These are phyloP conservation scores for Chaetogeoica ovagalla DNA, from an alignment of 2,888 invertebrate genomes.

Conservation along the genomic window DNA sequence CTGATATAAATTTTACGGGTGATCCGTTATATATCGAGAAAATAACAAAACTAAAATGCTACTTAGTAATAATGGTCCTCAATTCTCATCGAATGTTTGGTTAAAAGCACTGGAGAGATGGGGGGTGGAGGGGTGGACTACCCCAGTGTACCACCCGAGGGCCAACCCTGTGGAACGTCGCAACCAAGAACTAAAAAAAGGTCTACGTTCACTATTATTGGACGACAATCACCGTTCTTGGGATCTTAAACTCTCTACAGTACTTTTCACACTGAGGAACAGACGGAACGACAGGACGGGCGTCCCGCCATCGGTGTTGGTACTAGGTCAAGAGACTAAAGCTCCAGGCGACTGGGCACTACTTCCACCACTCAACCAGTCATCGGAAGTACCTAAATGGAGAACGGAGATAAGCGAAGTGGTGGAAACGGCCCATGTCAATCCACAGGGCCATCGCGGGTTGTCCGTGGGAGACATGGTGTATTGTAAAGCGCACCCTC, in stretches of 20 bases:
- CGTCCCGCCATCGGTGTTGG: background rate
- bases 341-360: background rate
- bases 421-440: background rate
- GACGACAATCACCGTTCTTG: background rate
- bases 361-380: background rate
- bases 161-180: background rate
- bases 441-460: background rate
- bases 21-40: no score
- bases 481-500: background rate
- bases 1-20: no score
- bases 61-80: no score
- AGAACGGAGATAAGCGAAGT: background rate
- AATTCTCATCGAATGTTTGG: no score
- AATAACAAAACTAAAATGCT: no score
- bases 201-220: constrained; percentile 15
- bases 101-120: no score
- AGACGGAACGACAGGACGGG: background rate
- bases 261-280: background rate
- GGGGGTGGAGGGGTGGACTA: no score
- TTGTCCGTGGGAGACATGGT: background rate
- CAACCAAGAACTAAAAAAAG: background rate
- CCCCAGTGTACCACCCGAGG: background rate
- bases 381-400: no score
- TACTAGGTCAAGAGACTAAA: background rate
- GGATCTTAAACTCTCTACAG: background rate